These are phyloP conservation scores for Micoletzkya japonica DNA, from an alignment of 2,888 invertebrate species.

Conservation along the genomic window DNA sequence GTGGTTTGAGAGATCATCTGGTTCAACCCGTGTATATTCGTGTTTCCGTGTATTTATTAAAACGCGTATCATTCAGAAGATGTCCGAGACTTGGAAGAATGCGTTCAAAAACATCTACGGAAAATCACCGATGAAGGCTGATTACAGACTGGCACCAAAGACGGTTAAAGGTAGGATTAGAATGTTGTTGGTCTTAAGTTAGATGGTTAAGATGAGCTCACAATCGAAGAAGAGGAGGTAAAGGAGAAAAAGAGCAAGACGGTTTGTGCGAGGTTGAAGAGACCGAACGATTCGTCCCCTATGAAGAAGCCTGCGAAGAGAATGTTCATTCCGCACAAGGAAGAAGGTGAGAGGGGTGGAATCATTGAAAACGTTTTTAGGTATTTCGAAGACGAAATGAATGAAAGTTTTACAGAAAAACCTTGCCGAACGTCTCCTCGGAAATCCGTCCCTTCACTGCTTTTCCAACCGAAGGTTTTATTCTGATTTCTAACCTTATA, in stretches of 20 bases:
- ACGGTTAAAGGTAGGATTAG: slow-evolving; percentile 34
- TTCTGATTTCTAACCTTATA: no score
- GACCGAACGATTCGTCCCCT: slow-evolving; percentile 5
- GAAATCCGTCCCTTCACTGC: no score
- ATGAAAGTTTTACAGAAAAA: not conserved
- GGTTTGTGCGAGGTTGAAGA: slow-evolving; percentile 1
- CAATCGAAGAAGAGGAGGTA: no score
- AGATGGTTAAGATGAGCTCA: not conserved
- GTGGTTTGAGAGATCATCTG: no score
- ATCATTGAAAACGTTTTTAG: no score
- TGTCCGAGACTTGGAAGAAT: slow-evolving; percentile 39
- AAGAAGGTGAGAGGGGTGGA: not conserved
- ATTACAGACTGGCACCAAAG: slow-evolving; percentile 37
- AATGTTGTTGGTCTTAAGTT: not conserved
- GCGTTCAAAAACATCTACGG: slow-evolving; percentile 48
- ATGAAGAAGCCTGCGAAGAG: not conserved
- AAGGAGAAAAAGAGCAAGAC: not conserved
- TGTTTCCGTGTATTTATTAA: no score
- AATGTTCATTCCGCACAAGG: not conserved
- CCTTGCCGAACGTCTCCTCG: not conserved
- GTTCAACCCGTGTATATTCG: no score
- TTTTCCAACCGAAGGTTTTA: no score
- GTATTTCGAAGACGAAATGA: not conserved
- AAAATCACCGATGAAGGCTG: slow-evolving; percentile 42
- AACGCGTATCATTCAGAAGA: no score